phyloP scores from a whole-genome alignment of 2,888 invertebrate genomes.

The Halictus ligatus region DNA sequence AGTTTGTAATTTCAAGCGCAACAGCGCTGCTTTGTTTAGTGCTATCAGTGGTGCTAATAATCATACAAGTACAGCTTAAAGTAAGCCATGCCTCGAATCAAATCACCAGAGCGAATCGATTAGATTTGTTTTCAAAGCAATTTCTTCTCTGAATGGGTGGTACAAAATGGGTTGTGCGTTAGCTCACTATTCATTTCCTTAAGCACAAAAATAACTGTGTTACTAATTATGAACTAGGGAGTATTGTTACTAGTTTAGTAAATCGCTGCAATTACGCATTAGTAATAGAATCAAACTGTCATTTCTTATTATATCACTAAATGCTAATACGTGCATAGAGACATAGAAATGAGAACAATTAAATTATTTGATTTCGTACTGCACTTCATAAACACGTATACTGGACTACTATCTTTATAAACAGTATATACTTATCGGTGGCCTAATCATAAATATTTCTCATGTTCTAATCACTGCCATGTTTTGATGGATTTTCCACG shows the following conservation, averaged over 20 bases:
- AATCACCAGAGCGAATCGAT: slow-evolving; percentile 24
- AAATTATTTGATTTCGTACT: background rate
- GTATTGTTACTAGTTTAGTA: slow-evolving; percentile 34
- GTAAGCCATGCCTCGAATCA: slow-evolving; percentile 25
- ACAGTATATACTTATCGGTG: slow-evolving; percentile 32
- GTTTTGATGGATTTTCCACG: slow-evolving; percentile 32
- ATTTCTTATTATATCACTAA: slow-evolving; percentile 6
- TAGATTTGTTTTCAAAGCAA: slow-evolving; percentile 26
- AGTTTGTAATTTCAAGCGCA: slow-evolving; percentile 89
- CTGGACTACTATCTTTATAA: slow-evolving; percentile 25
- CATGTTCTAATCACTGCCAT: slow-evolving; percentile 57
- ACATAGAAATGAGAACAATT: background rate
- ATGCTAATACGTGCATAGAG: background rate
- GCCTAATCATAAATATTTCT: slow-evolving; percentile 36
- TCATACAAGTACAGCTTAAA: slow-evolving; percentile 92
- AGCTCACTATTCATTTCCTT: slow-evolving; percentile 29
- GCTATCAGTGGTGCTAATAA: slow-evolving; percentile 92
- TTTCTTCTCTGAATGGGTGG: slow-evolving; percentile 28
- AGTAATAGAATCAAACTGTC: slow-evolving; percentile 10
- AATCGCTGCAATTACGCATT: slow-evolving; percentile 25
- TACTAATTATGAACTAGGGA: slow-evolving; percentile 31
- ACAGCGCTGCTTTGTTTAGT: slow-evolving; percentile 91
- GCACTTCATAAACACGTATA: slow-evolving; percentile 25
- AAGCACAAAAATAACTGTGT: slow-evolving; percentile 45
- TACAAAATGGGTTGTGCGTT: slow-evolving; percentile 39